Conservation (phyloP, 2,113 vertebrate species). For the Noturus placidus region DNA sequence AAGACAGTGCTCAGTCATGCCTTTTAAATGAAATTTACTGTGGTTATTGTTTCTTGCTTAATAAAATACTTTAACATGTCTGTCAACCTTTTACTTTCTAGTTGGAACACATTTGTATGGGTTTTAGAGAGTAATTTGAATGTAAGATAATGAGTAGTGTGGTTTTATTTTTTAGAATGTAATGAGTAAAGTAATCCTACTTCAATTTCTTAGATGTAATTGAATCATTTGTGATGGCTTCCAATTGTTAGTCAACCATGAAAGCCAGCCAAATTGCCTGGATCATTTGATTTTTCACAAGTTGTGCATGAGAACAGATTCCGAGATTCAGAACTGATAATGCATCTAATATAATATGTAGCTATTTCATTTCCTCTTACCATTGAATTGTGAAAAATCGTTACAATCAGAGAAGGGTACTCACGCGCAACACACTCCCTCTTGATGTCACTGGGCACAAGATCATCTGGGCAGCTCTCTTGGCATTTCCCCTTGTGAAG, state of each 20-base stretch:
- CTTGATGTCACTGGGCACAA: conserved; percentile 85
- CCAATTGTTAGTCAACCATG: background rate
- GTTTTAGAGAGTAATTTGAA: background rate
- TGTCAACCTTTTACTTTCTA: background rate
- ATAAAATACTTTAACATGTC: background rate
- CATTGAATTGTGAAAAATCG: background rate
- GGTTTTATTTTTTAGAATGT: background rate
- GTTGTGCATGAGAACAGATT: background rate
- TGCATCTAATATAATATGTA: background rate
- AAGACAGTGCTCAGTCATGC: background rate
- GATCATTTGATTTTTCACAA: background rate
- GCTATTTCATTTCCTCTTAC: background rate
- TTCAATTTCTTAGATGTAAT: background rate
- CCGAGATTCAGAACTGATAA: background rate
- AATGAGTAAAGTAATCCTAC: background rate
- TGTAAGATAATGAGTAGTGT: background rate
- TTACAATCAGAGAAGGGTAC: conserved; percentile 42
- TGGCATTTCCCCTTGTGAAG: conserved; percentile 94
- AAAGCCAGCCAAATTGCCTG: conserved; percentile 1
- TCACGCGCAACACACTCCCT: conserved; percentile 85
- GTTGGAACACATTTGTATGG: background rate
- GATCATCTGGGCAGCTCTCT: conserved; percentile 90
- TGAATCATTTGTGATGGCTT: background rate
- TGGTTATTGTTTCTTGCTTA: background rate
- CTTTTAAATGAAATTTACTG: background rate